A percentile compares a stretch with the other conserved stretches of the same genome.
Evolutionary conservation across 2,797 vertebrate species (phyloP).

Genomic region (Salarias fasciatus): DNA sequence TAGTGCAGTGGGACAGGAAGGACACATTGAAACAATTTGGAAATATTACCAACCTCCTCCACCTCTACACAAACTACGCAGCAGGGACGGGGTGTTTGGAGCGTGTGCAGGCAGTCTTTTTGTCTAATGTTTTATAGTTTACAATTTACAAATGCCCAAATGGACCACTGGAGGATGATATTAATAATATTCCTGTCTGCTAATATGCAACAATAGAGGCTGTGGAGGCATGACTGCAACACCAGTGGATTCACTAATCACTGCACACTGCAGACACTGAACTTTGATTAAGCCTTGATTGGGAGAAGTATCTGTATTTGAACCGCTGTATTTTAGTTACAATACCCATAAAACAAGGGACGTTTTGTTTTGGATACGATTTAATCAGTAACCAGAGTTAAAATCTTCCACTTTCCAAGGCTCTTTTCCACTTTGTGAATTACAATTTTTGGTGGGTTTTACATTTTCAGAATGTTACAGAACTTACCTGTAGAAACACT

Average conservation of each 20-base stretch:
- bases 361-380: no score
- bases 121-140: neutral
- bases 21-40: constrained; percentile 53
- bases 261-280: neutral
- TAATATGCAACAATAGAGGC: neutral
- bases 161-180: constrained; percentile 13
- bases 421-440: no score
- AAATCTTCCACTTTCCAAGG: no score
- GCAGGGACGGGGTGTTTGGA: neutral
- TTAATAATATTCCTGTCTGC: constrained; percentile 5
- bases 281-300: neutral
- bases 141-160: constrained; percentile 2
- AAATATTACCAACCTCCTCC: constrained; percentile 49
- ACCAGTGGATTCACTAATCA: neutral
- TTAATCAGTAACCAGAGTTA: no score
- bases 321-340: no score
- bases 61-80: constrained; percentile 22
- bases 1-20: constrained; percentile 61
- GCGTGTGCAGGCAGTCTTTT: no score
- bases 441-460: no score
- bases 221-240: constrained; percentile 6
- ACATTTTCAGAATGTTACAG: no score
- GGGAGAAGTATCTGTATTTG: no score
- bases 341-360: no score
- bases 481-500: no score